Percentiles rank a stretch among this genome's conserved stretches.
Evolutionary conservation across 2,797 vertebrate genomes (phyloP).

Genomic region (Cirrhinus molitorella): DNA sequence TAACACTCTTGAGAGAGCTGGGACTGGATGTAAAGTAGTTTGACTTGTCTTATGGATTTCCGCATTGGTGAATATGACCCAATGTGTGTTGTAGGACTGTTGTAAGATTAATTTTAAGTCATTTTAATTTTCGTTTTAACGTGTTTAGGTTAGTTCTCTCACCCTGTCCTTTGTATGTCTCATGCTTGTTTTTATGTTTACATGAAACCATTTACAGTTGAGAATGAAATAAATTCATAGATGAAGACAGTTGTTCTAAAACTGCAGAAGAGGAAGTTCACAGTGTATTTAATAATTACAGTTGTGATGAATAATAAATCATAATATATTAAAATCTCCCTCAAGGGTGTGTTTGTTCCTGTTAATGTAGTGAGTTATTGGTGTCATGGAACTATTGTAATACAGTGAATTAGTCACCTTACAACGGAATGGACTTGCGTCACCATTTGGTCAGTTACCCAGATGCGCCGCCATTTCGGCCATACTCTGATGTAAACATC

Average conservation of each 20-base stretch:
- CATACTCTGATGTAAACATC: no score
- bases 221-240: slow-evolving; percentile 74
- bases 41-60: slow-evolving; percentile 8
- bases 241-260: slow-evolving; percentile 79
- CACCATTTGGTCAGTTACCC: no score
- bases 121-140: slow-evolving; percentile 2
- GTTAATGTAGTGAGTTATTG: slow-evolving; percentile 5
- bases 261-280: slow-evolving; percentile 70
- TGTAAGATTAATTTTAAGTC: slow-evolving; percentile 40
- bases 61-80: slow-evolving; percentile 1
- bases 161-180: slow-evolving; percentile 31
- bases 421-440: not conserved
- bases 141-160: slow-evolving; percentile 28
- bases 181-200: slow-evolving; percentile 79
- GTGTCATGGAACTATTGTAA: no score
- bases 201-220: slow-evolving; percentile 71
- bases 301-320: slow-evolving; percentile 82
- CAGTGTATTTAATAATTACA: slow-evolving; percentile 83
- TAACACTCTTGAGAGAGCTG: slow-evolving; percentile 3
- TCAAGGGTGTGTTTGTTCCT: not conserved
- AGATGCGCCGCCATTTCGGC: no score
- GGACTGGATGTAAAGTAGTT: not conserved
- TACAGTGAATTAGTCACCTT: not conserved
- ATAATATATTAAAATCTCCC: slow-evolving; percentile 81
- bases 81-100: slow-evolving; percentile 30